A percentile compares a stretch with the other conserved stretches of the same genome.
Evolutionary conservation across 2,113 vertebrate genomes (phyloP).

Genomic region (Sterna hirundo): DNA sequence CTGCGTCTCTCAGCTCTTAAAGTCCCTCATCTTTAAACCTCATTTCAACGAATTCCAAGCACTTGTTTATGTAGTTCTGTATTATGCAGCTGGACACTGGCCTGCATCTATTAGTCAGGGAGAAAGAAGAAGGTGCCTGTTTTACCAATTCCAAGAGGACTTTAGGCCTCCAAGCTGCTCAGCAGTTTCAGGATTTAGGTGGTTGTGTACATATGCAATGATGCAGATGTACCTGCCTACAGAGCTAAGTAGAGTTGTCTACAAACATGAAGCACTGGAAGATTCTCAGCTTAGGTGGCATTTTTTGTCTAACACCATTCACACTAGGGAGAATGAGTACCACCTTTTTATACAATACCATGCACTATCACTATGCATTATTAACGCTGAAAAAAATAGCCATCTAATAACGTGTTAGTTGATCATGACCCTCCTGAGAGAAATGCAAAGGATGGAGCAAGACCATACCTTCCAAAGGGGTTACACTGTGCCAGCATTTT

Average conservation of each 20-base stretch:
- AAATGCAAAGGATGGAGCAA: neutral
- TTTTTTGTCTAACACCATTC: neutral
- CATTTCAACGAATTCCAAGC: neutral
- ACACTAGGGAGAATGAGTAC: neutral
- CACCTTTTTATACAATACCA: neutral
- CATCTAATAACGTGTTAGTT: neutral
- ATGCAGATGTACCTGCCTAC: neutral
- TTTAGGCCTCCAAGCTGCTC: neutral
- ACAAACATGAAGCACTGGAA: neutral
- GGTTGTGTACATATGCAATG: neutral
- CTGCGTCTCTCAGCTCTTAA: neutral
- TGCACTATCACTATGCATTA: rapidly evolving
- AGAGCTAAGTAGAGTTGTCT: neutral
- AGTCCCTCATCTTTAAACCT: neutral
- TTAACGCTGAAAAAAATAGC: neutral
- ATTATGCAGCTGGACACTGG: neutral
- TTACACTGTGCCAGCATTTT: neutral
- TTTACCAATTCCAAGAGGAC: neutral
- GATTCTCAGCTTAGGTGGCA: neutral
- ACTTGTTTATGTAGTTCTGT: neutral
- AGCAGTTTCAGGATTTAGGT: neutral
- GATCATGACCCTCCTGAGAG: neutral
- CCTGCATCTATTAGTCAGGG: neutral
- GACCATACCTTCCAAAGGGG: neutral
- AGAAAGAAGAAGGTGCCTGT: neutral